Base-by-base conservation (phyloP, 2,797 vertebrate genomes). In the Chelon auratus region DNA sequence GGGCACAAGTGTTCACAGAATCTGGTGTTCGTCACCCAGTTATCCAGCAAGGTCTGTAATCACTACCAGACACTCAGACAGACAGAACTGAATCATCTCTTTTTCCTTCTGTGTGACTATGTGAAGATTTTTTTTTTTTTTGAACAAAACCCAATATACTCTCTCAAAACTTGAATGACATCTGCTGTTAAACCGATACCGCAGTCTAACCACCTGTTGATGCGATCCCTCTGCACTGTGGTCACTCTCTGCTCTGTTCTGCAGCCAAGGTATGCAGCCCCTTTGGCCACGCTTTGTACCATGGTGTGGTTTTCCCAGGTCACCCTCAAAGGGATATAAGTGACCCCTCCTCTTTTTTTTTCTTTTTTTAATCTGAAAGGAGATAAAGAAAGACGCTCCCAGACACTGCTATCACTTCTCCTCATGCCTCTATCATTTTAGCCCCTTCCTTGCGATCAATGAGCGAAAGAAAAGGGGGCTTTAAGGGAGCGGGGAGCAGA, bases 141-240 rank as follows among this genome's bases (percentile, higher is more conserved):
- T 75, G n/a, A 45, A 77, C 57, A 75, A 77, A 81, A 72, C 24
- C 30, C 61, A 80, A 56, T 76, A 52, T 24, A 42, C 61, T 65
- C 54, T 61, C 51, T 30, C 36, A 67, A 61, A 81, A 82, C 62
- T 62, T 73, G 69, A 80, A 77, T 55, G 78, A 77, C 89, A 86
- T 87, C 78, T 86, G 77, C 71, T 77, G 67, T 82, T 73, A 87
- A 91, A 81, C 61, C 62, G 82, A 90, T 67, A 82, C 70, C 40
- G 47, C 9, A 9, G 62, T 74, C 75, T 56, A 80, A 82, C 86
- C 86, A 88, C 85, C 85, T 91, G 81, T 85, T 87, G 86, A 82
- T 77, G 76, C 56, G 65, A 81, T 83, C 68, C 67, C 26, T 80
- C 73, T 75, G 73, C 73, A 51, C 64, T 20, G 56, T 68, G 57